Conservation (phyloP, 2,797 vertebrate genomes). For the Eremophila alpestris region DNA sequence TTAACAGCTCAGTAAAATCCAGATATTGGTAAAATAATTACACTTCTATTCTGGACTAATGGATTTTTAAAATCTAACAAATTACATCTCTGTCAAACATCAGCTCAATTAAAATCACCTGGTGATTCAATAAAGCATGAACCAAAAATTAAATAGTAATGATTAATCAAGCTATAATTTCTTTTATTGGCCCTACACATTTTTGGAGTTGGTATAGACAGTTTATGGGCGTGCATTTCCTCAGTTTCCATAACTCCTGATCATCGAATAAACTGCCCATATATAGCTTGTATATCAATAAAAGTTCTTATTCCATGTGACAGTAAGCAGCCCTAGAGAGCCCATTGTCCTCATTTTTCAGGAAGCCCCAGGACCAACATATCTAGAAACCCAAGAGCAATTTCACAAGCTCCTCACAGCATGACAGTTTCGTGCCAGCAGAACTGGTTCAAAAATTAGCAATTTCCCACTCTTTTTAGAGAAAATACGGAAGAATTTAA, state of each 20-base stretch:
- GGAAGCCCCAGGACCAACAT: not conserved
- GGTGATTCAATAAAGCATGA: not conserved
- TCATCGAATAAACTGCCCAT: not conserved
- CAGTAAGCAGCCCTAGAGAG: not conserved
- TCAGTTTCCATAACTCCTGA: conserved; percentile 4
- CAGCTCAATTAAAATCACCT: not conserved
- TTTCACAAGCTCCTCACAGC: not conserved
- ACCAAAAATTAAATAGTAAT: not conserved
- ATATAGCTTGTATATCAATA: not conserved
- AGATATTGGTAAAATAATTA: not conserved
- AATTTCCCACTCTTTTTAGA: not conserved
- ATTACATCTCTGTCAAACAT: not conserved
- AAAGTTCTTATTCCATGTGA: not conserved
- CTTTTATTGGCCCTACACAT: not conserved
- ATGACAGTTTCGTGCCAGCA: not conserved
- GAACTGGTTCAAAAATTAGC: not conserved
- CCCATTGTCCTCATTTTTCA: not conserved
- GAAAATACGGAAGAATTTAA: not conserved
- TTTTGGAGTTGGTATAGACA: not conserved
- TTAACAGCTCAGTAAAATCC: not conserved
- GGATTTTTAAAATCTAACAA: not conserved
- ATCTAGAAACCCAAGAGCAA: not conserved
- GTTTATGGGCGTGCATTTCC: not conserved
- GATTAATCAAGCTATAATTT: not conserved
- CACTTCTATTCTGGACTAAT: not conserved